Evolutionary conservation across 2,888 invertebrate species (phyloP).

Genomic region (Acronicta psi): DNA sequence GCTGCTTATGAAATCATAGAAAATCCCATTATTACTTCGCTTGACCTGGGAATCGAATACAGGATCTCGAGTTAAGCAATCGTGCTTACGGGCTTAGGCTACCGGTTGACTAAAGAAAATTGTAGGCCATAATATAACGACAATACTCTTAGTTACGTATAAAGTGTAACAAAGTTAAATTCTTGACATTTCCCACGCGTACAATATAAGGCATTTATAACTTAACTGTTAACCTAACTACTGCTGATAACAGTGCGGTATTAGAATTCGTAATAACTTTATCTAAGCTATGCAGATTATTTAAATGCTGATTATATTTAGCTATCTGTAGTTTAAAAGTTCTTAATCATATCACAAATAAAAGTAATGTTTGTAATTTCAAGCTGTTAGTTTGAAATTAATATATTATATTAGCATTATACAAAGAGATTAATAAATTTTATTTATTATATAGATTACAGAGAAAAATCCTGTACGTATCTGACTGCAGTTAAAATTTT

Average conservation of each 20-base stretch:
- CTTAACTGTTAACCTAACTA: slow-evolving; percentile 42
- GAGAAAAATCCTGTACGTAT: too few species aligned
- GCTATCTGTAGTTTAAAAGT: not conserved
- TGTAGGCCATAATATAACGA: slow-evolving; percentile 11
- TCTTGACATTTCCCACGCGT: slow-evolving; percentile 56
- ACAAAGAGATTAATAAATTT: too few species aligned
- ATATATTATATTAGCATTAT: too few species aligned
- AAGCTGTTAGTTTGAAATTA: too few species aligned
- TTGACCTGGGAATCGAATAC: too few species aligned
- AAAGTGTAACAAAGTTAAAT: slow-evolving; percentile 38
- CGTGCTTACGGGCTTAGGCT: too few species aligned
- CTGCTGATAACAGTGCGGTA: slow-evolving; percentile 43
- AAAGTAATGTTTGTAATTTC: too few species aligned
- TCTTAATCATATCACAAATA: slow-evolving; percentile 12
- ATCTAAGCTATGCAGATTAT: slow-evolving; percentile 29
- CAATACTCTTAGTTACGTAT: slow-evolving; percentile 16
- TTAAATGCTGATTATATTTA: slow-evolving; percentile 19
- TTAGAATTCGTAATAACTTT: slow-evolving; percentile 50
- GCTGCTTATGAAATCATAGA: too few species aligned
- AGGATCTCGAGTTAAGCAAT: too few species aligned
- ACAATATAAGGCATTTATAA: slow-evolving; percentile 44
- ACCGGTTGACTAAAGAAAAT: slow-evolving; percentile 24
- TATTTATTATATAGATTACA: too few species aligned
- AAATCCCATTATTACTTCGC: too few species aligned
- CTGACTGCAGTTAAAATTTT: too few species aligned